A percentile compares a stretch with the other conserved stretches of the same genome.
phyloP scores from a whole-genome alignment of 2,888 invertebrate species.

The Yponomeuta evonymella region DNA sequence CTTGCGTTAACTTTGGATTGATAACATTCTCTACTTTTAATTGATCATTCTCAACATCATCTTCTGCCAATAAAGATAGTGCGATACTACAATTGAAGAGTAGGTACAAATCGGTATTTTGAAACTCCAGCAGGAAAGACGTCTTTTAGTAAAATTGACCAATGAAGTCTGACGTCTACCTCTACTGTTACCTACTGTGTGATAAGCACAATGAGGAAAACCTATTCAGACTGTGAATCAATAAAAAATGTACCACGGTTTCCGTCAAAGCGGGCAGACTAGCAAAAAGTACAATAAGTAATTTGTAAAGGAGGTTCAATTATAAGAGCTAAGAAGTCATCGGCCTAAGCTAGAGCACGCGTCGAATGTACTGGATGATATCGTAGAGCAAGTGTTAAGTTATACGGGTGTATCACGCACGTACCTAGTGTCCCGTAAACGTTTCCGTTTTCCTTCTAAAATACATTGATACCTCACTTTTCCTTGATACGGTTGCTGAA shows the following conservation, averaged over 20 bases:
- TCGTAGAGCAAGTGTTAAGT: background rate
- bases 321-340: background rate
- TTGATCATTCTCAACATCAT: too few relatives aligned
- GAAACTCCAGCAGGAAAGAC: background rate
- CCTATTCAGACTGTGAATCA: background rate
- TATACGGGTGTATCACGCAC: background rate
- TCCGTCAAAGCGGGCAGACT: background rate
- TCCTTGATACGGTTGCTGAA: background rate
- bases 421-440: background rate
- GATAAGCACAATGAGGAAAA: background rate
- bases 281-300: background rate
- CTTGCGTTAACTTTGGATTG: too few relatives aligned
- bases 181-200: constrained; percentile 47
- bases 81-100: too few relatives aligned
- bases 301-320: background rate
- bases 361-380: background rate
- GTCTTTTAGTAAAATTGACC: constrained; percentile 29
- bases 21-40: too few relatives aligned
- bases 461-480: background rate
- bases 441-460: background rate
- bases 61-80: too few relatives aligned
- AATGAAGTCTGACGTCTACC: constrained; percentile 35
- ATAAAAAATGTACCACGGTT: constrained; percentile 5
- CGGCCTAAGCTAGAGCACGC: background rate
- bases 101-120: constrained; percentile 32